A percentile compares a stretch with the other conserved stretches of the same genome.
Evolutionary conservation across 2,888 invertebrate species (phyloP).

Genomic region (Ariolimax columbianus): DNA sequence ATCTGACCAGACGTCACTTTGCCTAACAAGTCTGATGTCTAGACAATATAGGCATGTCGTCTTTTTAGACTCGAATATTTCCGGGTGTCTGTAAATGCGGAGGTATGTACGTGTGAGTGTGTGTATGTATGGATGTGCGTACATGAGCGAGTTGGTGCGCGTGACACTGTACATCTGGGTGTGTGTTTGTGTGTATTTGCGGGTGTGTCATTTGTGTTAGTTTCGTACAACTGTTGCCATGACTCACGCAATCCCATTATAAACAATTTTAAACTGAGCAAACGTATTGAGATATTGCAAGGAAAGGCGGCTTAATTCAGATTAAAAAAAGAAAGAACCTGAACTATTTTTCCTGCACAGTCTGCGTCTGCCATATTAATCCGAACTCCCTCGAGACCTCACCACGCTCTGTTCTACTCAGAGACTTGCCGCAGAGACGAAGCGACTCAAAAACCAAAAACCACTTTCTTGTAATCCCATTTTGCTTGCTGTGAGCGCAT

Average conservation of each 20-base stretch:
- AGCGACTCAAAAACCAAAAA: not conserved
- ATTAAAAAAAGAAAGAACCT: not conserved
- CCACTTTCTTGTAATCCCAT: not conserved
- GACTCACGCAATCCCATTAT: not conserved
- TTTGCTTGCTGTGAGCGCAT: not conserved
- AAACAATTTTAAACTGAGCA: not conserved
- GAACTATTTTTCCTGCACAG: not conserved
- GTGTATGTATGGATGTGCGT: not conserved
- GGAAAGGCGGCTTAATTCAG: not conserved
- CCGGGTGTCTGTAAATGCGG: too few relatives aligned
- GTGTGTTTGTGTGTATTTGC: not conserved
- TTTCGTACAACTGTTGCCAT: not conserved
- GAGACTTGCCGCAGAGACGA: not conserved
- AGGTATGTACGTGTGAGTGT: not conserved
- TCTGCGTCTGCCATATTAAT: conserved; percentile 2
- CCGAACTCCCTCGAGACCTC: not conserved
- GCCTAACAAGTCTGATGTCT: too few relatives aligned
- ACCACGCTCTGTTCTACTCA: not conserved
- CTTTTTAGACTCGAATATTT: too few relatives aligned
- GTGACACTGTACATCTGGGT: too few relatives aligned
- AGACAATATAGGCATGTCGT: too few relatives aligned
- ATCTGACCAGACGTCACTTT: too few relatives aligned
- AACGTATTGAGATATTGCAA: not conserved
- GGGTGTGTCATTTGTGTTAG: not conserved
- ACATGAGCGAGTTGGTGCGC: not conserved